Evolutionary conservation across 2,113 vertebrate species (phyloP), one percentile per base, ranked within the genome.

Genomic region (Glareola pratincola): DNA sequence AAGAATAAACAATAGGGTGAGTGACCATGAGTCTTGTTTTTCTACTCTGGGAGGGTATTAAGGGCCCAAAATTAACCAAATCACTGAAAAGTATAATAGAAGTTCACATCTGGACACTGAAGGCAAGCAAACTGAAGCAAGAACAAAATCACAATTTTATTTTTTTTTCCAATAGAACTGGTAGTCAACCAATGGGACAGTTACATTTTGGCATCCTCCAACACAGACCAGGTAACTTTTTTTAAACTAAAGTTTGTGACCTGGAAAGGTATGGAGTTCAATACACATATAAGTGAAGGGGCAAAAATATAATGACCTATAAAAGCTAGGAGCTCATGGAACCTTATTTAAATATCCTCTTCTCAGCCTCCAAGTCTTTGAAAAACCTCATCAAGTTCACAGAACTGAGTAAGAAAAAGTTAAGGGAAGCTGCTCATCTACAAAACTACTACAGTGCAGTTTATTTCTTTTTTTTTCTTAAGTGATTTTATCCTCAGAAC

Each of bases 371-470:
- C 30, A 26, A 16, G 34, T 57, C 57, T 87, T 48, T 66, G 26
- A 86, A 81, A 37, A 75, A 37, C 5, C 6, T 77, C 64, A 74
- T 53, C 21, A 86, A 26, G 14, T 34, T 87, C 27, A 74, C 91
- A 60, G 48, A 47, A 11, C 9, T 10, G 23, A 81, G 6, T 34
- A 74, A 39, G 21, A 77, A 63, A 66, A 60, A 48, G 9, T 59
- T 89, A 64, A 84, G 6, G 24, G 27, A 30, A 71, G 43, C 12
- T 47, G 22, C 13, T 94, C 9, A 34, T 43, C 43, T 39, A 34
- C 13, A 75, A 47, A 88, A 68, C 32, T 10, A 4, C 26, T 71
- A 56, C 0, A 4, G 5, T 22, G 3, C 3, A 0, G 1, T 59
- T 90, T 59, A 50, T 76, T 91, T 76, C 27, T 63, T 32, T 72